phyloP scores from a whole-genome alignment of 2,113 vertebrate genomes.

The Picathartes gymnocephalus region DNA sequence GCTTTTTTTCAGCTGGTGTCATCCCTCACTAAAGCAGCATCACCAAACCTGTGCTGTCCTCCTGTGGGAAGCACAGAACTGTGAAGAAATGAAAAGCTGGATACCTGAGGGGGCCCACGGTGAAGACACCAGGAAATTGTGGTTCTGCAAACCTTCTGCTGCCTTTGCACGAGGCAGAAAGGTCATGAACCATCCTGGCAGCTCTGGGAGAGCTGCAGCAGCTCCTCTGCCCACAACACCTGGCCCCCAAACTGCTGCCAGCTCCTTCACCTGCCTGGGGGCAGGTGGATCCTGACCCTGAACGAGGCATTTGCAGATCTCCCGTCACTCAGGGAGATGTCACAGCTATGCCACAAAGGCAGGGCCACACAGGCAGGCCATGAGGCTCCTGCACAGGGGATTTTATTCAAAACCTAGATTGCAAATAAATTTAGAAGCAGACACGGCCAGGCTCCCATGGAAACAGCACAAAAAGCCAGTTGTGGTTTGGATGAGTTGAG shows the following conservation, averaged over 20 bases:
- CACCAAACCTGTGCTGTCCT: background rate
- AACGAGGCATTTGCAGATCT: background rate
- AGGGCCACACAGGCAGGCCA: background rate
- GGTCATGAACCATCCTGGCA: background rate
- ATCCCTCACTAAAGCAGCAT: background rate
- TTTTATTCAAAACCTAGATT: background rate
- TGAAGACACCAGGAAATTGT: background rate
- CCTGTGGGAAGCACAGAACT: background rate
- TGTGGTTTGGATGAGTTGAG: background rate
- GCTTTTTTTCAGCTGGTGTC: too few relatives aligned
- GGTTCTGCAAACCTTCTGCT: background rate
- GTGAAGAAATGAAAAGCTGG: background rate
- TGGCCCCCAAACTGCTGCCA: background rate
- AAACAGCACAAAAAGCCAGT: background rate
- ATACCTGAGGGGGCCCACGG: fast-evolving
- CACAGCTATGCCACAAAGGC: background rate
- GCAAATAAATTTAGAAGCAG: slow-evolving; percentile 41
- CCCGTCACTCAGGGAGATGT: background rate
- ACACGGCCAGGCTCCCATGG: background rate
- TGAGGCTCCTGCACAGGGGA: background rate
- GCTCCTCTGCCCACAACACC: background rate
- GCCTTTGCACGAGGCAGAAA: background rate
- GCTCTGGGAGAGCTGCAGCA: background rate
- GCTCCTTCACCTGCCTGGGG: background rate
- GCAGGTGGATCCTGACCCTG: background rate